Evolutionary conservation across 2,888 invertebrate species (phyloP), one percentile per base, ranked within the genome.

Genomic region (Agriopis leucophaearia): DNA sequence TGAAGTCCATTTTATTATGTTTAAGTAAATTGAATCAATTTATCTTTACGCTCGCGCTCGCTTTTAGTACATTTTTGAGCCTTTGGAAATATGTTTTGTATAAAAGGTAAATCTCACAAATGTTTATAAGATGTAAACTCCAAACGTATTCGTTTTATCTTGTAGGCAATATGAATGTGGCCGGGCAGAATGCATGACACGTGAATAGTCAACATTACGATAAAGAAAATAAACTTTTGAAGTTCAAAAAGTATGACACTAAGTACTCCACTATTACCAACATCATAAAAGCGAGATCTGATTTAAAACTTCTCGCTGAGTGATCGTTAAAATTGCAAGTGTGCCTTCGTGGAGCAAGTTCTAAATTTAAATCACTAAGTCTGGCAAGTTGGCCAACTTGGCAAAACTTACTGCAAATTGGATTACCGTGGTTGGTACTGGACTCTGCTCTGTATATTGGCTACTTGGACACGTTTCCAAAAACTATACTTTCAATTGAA

Each of bases 331-430:
- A 89, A 88, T 85, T 88, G 88, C 88, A 88, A 90, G 88, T 86
- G 84, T 85, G 81, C 79, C 71, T 69, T 71, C 73, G 82, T 78
- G 87, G 87, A 86, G 86, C 71, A 88, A 91, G 88, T 92, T 89
- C 86, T 87, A 88, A 90, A 91, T 92, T 92, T 91, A 90, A 92
- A 92, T 92, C 92, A 92, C 89, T 89, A 88, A 90, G 89, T 89
- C 86, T 86, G 84, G 83, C 78, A 81, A 91, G 83, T 85, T 82
- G 74, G 74, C 78, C 74, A 83, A 86, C 80, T 85, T 85, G 77
- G 78, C 73, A 72, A 74, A 88, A 91, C 87, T 91, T 88, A 82
- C 85, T 83, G 87, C 86, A 92, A 91, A 91, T 93, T 92, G 90
- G 90, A 91, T 91, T 91, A 92, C 85, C 81, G 80, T 76, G 79